Conservation (phyloP, 2,113 vertebrate genomes). For the Pogonocichla stellata region DNA sequence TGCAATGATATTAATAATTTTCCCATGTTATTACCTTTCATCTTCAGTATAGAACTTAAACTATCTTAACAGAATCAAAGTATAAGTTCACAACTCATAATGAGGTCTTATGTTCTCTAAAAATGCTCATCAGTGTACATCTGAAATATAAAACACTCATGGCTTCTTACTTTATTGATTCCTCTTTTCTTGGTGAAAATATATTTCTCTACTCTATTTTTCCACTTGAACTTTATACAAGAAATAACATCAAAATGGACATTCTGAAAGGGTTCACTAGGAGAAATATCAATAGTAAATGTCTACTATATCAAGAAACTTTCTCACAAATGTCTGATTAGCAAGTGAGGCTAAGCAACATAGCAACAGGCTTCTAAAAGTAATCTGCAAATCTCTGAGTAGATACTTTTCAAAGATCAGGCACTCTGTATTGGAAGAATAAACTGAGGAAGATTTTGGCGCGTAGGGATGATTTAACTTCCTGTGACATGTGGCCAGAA, state of each 20-base stretch:
- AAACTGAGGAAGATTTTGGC: neutral
- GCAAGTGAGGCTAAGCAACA: neutral
- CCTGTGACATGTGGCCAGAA: neutral
- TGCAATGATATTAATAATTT: neutral
- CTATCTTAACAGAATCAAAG: neutral
- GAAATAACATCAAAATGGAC: neutral
- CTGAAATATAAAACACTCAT: neutral
- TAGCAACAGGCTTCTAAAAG: rapidly evolving
- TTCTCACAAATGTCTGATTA: neutral
- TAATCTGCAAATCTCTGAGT: neutral
- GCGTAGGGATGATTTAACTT: neutral
- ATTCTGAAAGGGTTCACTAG: neutral
- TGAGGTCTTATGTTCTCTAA: neutral
- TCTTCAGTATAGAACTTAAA: neutral
- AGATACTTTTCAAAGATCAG: neutral
- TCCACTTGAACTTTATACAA: neutral
- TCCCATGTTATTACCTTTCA: neutral
- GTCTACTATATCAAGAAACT: neutral
- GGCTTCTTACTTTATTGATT: neutral
- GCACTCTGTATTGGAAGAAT: neutral
- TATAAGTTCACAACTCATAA: neutral
- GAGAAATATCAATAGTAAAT: neutral
- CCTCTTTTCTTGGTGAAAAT: rapidly evolving
- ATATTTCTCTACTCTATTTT: neutral
- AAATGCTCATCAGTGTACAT: neutral